Percentiles rank a stretch among this genome's conserved stretches.
Conservation (phyloP, 2,888 invertebrate genomes). For the Drosophila rellima region DNA sequence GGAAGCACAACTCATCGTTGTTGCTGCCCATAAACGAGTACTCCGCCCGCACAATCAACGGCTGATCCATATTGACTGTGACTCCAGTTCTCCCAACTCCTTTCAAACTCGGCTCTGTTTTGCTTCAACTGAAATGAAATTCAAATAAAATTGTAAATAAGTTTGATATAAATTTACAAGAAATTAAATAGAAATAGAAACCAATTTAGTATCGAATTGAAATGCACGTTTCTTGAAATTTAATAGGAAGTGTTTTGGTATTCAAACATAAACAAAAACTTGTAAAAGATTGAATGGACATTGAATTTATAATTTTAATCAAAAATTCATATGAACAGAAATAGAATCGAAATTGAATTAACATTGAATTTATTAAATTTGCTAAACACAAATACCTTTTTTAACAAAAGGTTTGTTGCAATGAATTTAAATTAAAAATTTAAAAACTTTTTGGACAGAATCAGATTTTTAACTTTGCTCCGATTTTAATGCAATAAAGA, state of each 20-base stretch:
- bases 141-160: background rate
- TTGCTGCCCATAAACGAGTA: slow-evolving; percentile 98
- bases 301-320: background rate
- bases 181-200: too few relatives aligned
- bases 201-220: background rate
- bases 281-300: background rate
- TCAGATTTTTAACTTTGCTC: too few relatives aligned
- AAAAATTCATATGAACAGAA: background rate
- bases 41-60: slow-evolving; percentile 93
- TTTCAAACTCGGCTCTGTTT: slow-evolving; percentile 51
- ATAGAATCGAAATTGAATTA: background rate
- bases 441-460: too few relatives aligned
- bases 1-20: slow-evolving; percentile 98
- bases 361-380: background rate
- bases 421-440: too few relatives aligned
- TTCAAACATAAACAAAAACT: background rate
- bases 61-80: slow-evolving; percentile 82
- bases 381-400: too few relatives aligned
- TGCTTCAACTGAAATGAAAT: slow-evolving; percentile 57
- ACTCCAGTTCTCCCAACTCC: slow-evolving; percentile 27
- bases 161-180: too few relatives aligned
- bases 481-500: background rate
- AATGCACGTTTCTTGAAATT: background rate
- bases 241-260: background rate
- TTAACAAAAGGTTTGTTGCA: too few relatives aligned